Evolutionary conservation across 2,888 invertebrate species (phyloP).

Genomic region (Hedya salicella): DNA sequence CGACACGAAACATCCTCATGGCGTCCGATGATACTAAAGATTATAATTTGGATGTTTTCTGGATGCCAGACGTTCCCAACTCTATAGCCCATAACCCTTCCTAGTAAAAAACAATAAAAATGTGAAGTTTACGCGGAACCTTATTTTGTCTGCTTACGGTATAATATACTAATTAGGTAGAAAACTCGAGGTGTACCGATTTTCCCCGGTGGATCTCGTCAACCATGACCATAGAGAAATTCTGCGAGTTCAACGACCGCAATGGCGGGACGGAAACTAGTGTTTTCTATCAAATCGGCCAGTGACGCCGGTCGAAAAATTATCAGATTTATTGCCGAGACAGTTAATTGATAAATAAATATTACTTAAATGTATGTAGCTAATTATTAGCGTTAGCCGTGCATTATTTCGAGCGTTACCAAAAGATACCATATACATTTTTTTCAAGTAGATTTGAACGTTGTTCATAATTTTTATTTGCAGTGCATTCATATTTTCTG

Average conservation of each 20-base stretch:
- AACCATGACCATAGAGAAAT: conserved; percentile 43
- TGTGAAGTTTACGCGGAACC: no score
- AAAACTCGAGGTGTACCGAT: conserved; percentile 15
- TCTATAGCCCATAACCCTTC: no score
- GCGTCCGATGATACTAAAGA: neutral
- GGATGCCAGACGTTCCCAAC: neutral
- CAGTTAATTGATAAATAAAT: no score
- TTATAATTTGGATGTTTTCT: neutral
- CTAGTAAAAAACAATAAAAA: no score
- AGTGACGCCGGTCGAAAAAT: conserved; percentile 47
- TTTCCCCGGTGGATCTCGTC: neutral
- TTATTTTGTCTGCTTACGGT: neutral
- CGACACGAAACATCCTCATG: neutral
- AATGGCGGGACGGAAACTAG: conserved; percentile 44
- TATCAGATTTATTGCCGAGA: neutral
- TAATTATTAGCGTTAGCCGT: no score
- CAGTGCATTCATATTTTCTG: no score
- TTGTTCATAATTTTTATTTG: no score
- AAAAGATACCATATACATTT: no score
- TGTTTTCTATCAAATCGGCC: conserved; percentile 1
- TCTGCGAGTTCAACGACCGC: conserved; percentile 56
- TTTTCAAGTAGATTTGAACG: no score
- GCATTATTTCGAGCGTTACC: no score
- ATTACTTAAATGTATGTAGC: no score
- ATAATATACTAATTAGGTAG: conserved; percentile 1